Base-by-base conservation (phyloP, 2,797 vertebrate species). In the Taenioides sp. region DNA sequence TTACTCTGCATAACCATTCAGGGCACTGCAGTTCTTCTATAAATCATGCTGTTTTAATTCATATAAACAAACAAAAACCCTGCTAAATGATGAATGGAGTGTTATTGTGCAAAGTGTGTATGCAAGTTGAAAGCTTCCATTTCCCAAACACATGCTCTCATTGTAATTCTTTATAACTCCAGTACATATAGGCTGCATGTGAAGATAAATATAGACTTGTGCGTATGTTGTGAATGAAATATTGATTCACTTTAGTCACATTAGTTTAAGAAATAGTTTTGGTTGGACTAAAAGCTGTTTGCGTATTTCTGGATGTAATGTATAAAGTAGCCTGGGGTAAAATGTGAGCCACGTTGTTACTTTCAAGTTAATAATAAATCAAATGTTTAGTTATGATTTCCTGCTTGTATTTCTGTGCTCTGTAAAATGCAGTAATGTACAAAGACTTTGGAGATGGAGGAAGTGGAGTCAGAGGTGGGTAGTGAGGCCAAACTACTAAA, bases 351-450 rank as follows among this genome's bases (percentile, higher is more conserved):
- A 49, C 63, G 11, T 47, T 27, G 40, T 65, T 49, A 50, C 43
- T 25, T 27, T 18, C 7, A 49, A 49, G 63, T 49, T 65, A 65
- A 65, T 65, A 27, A 65, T 65, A 49, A 47, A 47, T 25, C 25
- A 50, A 50, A 25, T 52, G 47, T 66, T 28, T 50, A 50, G 22
- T 28, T 65, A 18, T 65, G 16, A 20, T 52, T 66, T 31, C 17
- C 65, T 66, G 47, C 12, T 12, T 16, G 6, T 50, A 5, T 27
- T 17, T 50, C 18, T 10, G 22, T 52, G 27, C 10, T 27, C 25
- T 31, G 6, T 72, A 43, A 70, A 74, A 63, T 3, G 43, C 70
- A 72, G 70, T 69, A 49, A 14, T 31, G 65, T 63, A 72, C 14
- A 65, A 20, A 54, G 47, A 74, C 68, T 71, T 16, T 16, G 25